Evolutionary conservation across 2,113 vertebrate genomes (phyloP), one percentile per base, ranked within the genome.

Genomic region (Cyanoliseus patagonus): DNA sequence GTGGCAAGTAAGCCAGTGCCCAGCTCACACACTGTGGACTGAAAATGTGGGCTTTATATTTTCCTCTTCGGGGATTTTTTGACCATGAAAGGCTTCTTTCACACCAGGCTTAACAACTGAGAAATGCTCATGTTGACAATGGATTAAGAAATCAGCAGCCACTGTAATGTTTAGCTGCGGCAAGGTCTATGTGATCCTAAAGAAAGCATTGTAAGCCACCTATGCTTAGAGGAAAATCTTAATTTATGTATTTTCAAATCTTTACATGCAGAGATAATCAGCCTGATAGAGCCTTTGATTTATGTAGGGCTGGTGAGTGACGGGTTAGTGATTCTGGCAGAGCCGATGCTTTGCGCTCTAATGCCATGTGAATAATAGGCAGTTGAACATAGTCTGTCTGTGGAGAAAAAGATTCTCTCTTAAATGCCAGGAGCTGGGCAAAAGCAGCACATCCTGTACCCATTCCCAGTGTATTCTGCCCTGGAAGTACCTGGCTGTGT

Each of bases 231-330:
- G 86, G 5, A 61, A 93, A 95, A 95, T 70, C 94, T 85, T 51
- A 87, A 95, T 96, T 96, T 95, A 95, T 93, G 90, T 94, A 62
- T 91, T 95, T 85, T 76, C 80, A 92, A 86, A 96, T 78, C 96
- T 96, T 86, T 95, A 95, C 93, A 91, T 17, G 75, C 39, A 52
- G 64, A 88, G 89, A 96, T 94, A 94, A 94, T 92, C 89, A 74
- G 64, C 16, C 66, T 76, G 95, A 94, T 79, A 81, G 91, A 90
- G 93, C 25, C 27, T 17, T 35, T 87, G 95, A 90, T 95, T 96
- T 95, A 90, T 0, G 2, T 4, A 6, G 33, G 82, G 62, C 73
- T 73, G 83, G 37, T 67, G 90, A 86, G 86, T 42, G 88, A 63
- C 25, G 61, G n/a, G 39, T 10, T 31, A 59, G 90, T 23, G 73